A percentile compares a stretch with the other conserved stretches of the same genome.
phyloP scores from a whole-genome alignment of 1,140 invertebrate species.

The Drosophila orosa region DNA sequence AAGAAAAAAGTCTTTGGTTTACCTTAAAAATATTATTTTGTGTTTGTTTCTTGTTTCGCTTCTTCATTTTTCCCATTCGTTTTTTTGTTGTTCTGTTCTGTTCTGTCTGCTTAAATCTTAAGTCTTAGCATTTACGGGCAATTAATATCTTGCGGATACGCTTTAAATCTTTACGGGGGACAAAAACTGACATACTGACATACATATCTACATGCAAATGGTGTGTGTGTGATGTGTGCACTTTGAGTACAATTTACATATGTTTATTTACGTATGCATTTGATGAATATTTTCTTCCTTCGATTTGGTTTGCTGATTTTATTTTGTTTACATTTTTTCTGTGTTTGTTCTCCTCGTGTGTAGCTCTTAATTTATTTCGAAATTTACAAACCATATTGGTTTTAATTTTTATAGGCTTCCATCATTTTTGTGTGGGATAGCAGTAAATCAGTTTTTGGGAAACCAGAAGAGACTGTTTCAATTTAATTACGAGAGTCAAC shows the following conservation, averaged over 20 bases:
- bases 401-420: constrained; percentile 22
- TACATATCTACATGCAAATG: constrained; percentile 34
- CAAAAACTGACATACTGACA: constrained; percentile 31
- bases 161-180: constrained; percentile 57
- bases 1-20: constrained; percentile 83
- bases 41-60: constrained; percentile 23
- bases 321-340: constrained; percentile 12
- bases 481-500: constrained; percentile 21
- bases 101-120: constrained; percentile 45
- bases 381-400: constrained; percentile 25
- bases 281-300: constrained; percentile 29
- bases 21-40: constrained; percentile 77
- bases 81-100: constrained; percentile 14
- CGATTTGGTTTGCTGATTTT: constrained; percentile 21
- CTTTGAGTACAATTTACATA: constrained; percentile 49
- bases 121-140: constrained; percentile 69
- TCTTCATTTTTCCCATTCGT: constrained; percentile 4
- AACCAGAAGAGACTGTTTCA: constrained; percentile 13
- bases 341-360: background rate
- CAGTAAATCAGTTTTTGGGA: constrained; percentile 30
- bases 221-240: constrained; percentile 31
- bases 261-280: constrained; percentile 58
- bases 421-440: background rate
- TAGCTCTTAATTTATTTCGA: constrained; percentile 14
- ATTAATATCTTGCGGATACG: constrained; percentile 69